A percentile compares a stretch with the other conserved stretches of the same genome.
phyloP scores from a whole-genome alignment of 2,888 invertebrate genomes.

The Amiota mariae region DNA sequence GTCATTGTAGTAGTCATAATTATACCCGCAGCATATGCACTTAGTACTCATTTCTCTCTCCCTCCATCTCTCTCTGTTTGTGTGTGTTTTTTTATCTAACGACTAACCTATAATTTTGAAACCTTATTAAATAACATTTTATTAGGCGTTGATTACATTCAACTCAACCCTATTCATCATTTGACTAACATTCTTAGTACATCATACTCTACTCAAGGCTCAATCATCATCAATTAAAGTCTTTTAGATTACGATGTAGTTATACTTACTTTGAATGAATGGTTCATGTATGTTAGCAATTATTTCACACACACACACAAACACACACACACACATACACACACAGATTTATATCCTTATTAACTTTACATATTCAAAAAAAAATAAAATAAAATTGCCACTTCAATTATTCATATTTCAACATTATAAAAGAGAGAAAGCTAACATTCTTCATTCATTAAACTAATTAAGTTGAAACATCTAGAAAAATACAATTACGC shows the following conservation, averaged over 20 bases:
- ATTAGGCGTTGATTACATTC: neutral
- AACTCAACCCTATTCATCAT: too few species aligned
- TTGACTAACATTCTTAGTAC: too few species aligned
- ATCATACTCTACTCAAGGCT: too few species aligned
- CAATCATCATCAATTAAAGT: neutral
- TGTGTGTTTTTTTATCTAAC: too few species aligned
- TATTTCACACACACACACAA: too few species aligned
- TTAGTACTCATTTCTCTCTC: slow-evolving; percentile 1
- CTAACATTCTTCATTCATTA: slow-evolving; percentile 4
- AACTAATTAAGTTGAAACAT: neutral
- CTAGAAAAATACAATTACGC: neutral
- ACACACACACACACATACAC: too few species aligned
- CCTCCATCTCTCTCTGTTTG: neutral
- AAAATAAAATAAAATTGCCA: too few species aligned
- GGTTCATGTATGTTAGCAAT: slow-evolving; percentile 4
- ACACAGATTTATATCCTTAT: too few species aligned
- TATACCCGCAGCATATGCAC: slow-evolving; percentile 51
- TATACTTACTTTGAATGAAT: neutral
- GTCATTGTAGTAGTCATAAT: slow-evolving; percentile 35
- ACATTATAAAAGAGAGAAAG: neutral
- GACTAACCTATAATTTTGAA: neutral
- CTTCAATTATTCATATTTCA: neutral
- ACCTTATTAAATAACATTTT: slow-evolving; percentile 2
- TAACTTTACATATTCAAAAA: too few species aligned
- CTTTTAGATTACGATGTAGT: neutral